Conservation (phyloP, 2,888 invertebrate species). For the Cheilosia pagana region DNA sequence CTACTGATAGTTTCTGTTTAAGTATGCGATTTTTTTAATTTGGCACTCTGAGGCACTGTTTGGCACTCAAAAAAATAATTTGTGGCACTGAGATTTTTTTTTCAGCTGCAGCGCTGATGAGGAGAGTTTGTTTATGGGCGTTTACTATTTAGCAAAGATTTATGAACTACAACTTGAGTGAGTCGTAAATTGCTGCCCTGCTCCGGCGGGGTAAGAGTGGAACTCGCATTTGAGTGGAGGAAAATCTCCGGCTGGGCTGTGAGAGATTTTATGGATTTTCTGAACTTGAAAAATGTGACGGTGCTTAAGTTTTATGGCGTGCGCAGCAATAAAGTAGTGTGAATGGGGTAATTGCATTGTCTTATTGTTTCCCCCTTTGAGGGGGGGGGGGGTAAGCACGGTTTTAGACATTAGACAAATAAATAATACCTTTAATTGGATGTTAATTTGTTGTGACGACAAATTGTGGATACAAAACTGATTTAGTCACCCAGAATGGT, state of each 20-base stretch:
- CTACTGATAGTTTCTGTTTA: too few relatives aligned
- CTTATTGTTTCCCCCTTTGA: conserved; percentile 27
- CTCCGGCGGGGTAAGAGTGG: conserved; percentile 28
- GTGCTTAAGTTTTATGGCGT: conserved; percentile 68
- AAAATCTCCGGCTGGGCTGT: conserved; percentile 47
- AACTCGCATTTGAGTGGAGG: conserved; percentile 28
- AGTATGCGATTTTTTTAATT: too few relatives aligned
- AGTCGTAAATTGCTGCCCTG: conserved; percentile 29
- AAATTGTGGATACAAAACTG: not conserved
- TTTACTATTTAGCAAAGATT: conserved; percentile 79
- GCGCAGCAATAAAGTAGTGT: conserved; percentile 56
- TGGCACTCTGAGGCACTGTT: too few relatives aligned
- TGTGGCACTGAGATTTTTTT: too few relatives aligned
- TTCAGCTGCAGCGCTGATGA: too few relatives aligned
- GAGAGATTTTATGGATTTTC: conserved; percentile 71
- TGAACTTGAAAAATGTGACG: conserved; percentile 69
- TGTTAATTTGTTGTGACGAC: not conserved
- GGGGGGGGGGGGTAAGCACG: not conserved
- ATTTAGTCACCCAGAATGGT: not conserved
- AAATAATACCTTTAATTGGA: not conserved
- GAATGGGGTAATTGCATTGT: conserved; percentile 61
- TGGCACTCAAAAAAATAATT: too few relatives aligned
- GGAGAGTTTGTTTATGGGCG: conserved; percentile 82
- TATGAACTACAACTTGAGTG: conserved; percentile 74
- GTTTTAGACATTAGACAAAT: conserved; percentile 14